phyloP scores from a whole-genome alignment of 2,113 vertebrate species.

The Percopsis transmontana region DNA sequence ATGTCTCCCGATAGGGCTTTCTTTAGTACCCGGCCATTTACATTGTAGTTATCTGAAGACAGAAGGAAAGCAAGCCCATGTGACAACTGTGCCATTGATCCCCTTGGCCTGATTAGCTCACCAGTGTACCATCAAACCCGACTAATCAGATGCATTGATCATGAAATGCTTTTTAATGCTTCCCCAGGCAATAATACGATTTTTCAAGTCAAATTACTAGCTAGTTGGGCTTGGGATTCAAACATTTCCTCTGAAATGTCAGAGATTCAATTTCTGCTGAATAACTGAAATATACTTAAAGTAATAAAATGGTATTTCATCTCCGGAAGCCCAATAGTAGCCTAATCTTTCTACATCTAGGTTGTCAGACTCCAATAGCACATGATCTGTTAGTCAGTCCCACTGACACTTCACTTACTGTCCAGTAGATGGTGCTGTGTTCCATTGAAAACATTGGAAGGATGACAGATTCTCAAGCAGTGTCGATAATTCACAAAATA shows the following conservation, averaged over 20 bases:
- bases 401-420: slow-evolving; percentile 41
- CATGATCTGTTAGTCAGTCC: not conserved
- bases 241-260: slow-evolving; percentile 46
- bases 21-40: slow-evolving; percentile 71
- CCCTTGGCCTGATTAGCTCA: slow-evolving; percentile 72
- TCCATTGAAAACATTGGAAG: slow-evolving; percentile 51
- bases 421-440: slow-evolving; percentile 76
- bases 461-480: slow-evolving; percentile 9
- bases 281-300: slow-evolving; percentile 15
- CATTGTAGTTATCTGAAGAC: slow-evolving; percentile 68
- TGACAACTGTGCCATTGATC: slow-evolving; percentile 69
- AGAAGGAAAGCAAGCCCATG: slow-evolving; percentile 43
- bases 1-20: slow-evolving; percentile 61
- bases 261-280: slow-evolving; percentile 13
- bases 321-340: slow-evolving; percentile 15
- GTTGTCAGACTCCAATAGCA: slow-evolving; percentile 19
- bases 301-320: slow-evolving; percentile 43
- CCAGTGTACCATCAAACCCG: slow-evolving; percentile 60
- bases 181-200: slow-evolving; percentile 67
- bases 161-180: slow-evolving; percentile 68
- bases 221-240: slow-evolving; percentile 53
- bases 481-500: slow-evolving; percentile 7
- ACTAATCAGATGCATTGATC: slow-evolving; percentile 76
- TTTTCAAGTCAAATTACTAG: slow-evolving; percentile 61
- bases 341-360: slow-evolving; percentile 13